A percentile compares a stretch with the other conserved stretches of the same genome.
Evolutionary conservation across 2,797 vertebrate species (phyloP).

Genomic region (Tinamus major): DNA sequence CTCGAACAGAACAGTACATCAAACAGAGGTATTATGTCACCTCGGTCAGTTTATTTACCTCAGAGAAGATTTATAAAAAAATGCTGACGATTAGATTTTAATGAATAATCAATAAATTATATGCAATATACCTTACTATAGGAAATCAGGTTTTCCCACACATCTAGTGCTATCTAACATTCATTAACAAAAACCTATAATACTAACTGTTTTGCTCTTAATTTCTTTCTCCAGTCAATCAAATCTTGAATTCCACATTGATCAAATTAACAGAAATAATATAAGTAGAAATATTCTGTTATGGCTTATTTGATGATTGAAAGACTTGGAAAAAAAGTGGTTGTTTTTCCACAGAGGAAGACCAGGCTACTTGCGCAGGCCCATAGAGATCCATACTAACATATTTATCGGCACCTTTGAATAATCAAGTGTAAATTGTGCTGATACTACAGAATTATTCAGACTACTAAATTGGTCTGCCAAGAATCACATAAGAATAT

Average conservation of each 20-base stretch:
- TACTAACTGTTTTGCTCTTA: neutral
- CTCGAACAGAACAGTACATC: neutral
- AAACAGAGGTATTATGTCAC: neutral
- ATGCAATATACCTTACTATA: neutral
- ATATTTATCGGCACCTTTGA: neutral
- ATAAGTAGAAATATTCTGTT: neutral
- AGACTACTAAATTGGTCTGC: neutral
- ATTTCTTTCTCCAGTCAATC: neutral
- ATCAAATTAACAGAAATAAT: neutral
- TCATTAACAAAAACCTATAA: neutral
- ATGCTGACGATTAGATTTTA: neutral
- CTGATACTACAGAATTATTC: neutral
- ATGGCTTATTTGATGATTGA: neutral
- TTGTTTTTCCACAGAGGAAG: neutral
- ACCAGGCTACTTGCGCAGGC: neutral
- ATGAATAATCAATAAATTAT: neutral
- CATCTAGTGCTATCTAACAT: neutral
- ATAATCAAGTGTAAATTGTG: neutral
- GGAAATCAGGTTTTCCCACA: neutral
- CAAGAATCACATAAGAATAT: neutral
- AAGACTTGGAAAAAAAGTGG: neutral
- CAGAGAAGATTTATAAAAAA: neutral
- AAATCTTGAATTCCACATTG: neutral
- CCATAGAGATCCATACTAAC: neutral
- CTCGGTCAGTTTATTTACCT: neutral